Evolutionary conservation across 1,140 invertebrate genomes (phyloP).

Genomic region (Drosophila kepulauana): DNA sequence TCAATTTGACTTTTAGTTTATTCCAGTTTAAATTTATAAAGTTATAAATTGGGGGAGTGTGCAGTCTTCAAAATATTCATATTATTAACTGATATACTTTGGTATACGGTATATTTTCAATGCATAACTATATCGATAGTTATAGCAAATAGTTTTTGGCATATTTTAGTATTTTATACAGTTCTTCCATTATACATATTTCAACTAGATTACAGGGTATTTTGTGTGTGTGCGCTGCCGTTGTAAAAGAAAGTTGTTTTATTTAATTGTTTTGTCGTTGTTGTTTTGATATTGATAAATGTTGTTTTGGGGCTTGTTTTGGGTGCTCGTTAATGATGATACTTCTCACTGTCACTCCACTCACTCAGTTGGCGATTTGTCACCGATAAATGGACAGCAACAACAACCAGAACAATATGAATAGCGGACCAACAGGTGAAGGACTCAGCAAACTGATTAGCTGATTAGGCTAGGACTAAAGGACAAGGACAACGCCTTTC

Average conservation of each 20-base stretch:
- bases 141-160: background rate
- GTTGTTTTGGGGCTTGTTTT: slow-evolving; percentile 51
- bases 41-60: too few relatives aligned
- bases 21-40: too few relatives aligned
- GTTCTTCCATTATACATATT: too few relatives aligned
- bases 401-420: slow-evolving; percentile 4
- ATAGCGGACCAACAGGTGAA: slow-evolving; percentile 51
- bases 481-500: slow-evolving; percentile 17
- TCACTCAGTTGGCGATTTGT: slow-evolving; percentile 71
- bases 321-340: slow-evolving; percentile 75
- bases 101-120: too few relatives aligned
- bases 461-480: slow-evolving; percentile 38
- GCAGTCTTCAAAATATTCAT: too few relatives aligned
- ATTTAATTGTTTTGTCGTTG: slow-evolving; percentile 16
- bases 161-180: too few relatives aligned
- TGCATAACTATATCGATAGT: too few relatives aligned
- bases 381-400: slow-evolving; percentile 57
- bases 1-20: too few relatives aligned
- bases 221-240: background rate
- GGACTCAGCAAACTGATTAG: slow-evolving; percentile 35
- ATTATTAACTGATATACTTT: too few relatives aligned
- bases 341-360: slow-evolving; percentile 71
- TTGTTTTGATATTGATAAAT: slow-evolving; percentile 69
- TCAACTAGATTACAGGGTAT: background rate
- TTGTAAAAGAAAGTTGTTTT: background rate